Base-by-base conservation (phyloP, 2,113 vertebrate species). In the Festucalex cinctus region DNA sequence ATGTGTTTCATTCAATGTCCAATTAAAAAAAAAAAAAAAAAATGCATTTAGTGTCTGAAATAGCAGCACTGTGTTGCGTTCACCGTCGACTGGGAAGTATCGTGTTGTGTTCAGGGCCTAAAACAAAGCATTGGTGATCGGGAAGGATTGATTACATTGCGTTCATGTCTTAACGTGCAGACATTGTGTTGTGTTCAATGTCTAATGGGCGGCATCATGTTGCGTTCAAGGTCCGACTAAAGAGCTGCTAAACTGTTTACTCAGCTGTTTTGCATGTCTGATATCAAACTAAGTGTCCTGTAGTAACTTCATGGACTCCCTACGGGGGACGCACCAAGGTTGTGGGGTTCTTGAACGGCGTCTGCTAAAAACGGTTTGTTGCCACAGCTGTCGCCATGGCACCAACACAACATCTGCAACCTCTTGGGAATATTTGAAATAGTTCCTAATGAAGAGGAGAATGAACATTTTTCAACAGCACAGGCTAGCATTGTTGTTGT, bases 361-460 rank as follows among this genome's bases (percentile, higher is more conserved):
- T 26, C 14, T 35, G 58, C 61, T 61, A 16, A 62, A 65, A 78
- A 32, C 2, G 59, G 75, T 57, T 19, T 88, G 80, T 86, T 89
- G 77, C 63, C 82, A 56, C 88, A 89, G 88, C 88, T 88, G 87
- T 36, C 1, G 41, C 2, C 60, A 66, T 63, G 51, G 62, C 43
- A 36, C n/a, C 12, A 71, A 58, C 80, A 80, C 78, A 77, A 75
- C 59, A 70, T 48, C 69, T 46, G 69, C 61, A 61, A 2, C 36
- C 56, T 46, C 59, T 71, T n/a, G 17, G 17, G 6, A 58, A 26
- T 32, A 32, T 32, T 58, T 12, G 10, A 32, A 51, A 51, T 51
- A 22, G 48, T 51, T 49, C 16, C 17, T 32, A 58, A 58, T 58
- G 32, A 28, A 44, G 10, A 28, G 28, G 12, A 1, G 20, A 54